phyloP scores from a whole-genome alignment of 2,888 invertebrate species.

The Clostera curtula region DNA sequence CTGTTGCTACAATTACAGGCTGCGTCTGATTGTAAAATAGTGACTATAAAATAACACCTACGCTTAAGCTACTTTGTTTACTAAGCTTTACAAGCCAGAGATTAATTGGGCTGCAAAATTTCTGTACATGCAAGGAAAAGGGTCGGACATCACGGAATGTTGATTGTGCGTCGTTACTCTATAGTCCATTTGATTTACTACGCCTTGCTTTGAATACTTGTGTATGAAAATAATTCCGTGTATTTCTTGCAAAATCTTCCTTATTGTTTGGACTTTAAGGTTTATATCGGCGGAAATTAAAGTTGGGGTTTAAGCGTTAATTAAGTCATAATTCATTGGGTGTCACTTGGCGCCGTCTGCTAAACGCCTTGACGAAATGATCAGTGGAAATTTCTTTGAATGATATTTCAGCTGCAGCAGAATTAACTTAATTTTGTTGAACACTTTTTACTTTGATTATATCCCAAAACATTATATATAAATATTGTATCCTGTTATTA shows the following conservation, averaged over 20 bases:
- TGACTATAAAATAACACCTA: too few species aligned
- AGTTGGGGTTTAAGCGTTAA: conserved; percentile 44
- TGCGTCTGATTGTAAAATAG: too few species aligned
- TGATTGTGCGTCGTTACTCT: conserved; percentile 51
- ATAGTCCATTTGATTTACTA: conserved; percentile 51
- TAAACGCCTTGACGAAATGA: conserved; percentile 59
- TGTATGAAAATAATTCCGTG: conserved; percentile 24
- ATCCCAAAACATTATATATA: too few species aligned
- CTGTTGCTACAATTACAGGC: too few species aligned
- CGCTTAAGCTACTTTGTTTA: too few species aligned
- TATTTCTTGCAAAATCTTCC: conserved; percentile 21
- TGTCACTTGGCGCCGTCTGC: conserved; percentile 56
- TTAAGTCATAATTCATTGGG: conserved; percentile 60
- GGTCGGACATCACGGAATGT: conserved; percentile 46
- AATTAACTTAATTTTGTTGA: too few species aligned
- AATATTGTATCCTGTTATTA: too few species aligned
- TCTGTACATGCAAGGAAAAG: conserved; percentile 33
- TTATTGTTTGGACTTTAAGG: conserved; percentile 20
- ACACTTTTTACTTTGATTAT: too few species aligned
- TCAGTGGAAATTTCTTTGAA: conserved; percentile 42
- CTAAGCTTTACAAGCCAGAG: conserved; percentile 12
- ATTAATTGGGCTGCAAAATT: conserved; percentile 32
- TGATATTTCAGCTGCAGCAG: too few species aligned
- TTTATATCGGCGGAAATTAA: conserved; percentile 14
- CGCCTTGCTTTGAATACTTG: conserved; percentile 38